Conservation (phyloP, 1,140 invertebrate genomes). For the Ips nitidus region DNA sequence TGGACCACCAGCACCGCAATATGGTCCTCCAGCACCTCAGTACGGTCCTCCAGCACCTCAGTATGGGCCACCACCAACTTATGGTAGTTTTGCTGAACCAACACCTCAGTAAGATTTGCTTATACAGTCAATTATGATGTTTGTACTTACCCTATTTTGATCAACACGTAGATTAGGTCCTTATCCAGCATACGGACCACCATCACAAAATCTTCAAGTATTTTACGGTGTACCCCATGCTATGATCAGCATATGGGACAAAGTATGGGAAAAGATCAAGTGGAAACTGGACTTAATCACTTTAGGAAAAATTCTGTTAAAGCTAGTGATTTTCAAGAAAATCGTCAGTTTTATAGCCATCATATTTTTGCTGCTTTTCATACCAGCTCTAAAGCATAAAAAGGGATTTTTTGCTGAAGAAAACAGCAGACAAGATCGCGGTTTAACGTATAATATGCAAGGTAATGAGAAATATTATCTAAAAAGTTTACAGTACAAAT, state of each 20-base stretch:
- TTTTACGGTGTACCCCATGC: slow-evolving; percentile 56
- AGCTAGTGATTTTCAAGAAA: slow-evolving; percentile 74
- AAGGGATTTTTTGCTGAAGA: slow-evolving; percentile 30
- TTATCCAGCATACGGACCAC: slow-evolving; percentile 43
- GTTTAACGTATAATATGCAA: neutral
- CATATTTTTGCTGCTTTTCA: slow-evolving; percentile 70
- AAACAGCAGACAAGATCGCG: slow-evolving; percentile 29
- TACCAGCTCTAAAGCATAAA: slow-evolving; percentile 65
- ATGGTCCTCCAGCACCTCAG: slow-evolving; percentile 34
- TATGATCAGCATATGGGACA: slow-evolving; percentile 56
- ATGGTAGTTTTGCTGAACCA: slow-evolving; percentile 52
- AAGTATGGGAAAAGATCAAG: slow-evolving; percentile 52
- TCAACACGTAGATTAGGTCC: slow-evolving; percentile 31
- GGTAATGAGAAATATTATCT: neutral
- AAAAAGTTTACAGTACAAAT: neutral
- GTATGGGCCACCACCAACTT: slow-evolving; percentile 53
- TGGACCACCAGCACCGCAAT: slow-evolving; percentile 22
- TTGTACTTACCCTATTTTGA: slow-evolving; percentile 1
- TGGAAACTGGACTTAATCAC: slow-evolving; percentile 69
- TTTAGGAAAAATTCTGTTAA: slow-evolving; percentile 70
- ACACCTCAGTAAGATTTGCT: slow-evolving; percentile 46
- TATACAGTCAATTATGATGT: neutral
- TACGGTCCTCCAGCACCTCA: slow-evolving; percentile 52
- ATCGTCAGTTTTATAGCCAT: slow-evolving; percentile 75
- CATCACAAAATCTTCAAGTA: slow-evolving; percentile 37